Evolutionary conservation across 2,797 vertebrate genomes (phyloP).

Genomic region (Thaleichthys pacificus): DNA sequence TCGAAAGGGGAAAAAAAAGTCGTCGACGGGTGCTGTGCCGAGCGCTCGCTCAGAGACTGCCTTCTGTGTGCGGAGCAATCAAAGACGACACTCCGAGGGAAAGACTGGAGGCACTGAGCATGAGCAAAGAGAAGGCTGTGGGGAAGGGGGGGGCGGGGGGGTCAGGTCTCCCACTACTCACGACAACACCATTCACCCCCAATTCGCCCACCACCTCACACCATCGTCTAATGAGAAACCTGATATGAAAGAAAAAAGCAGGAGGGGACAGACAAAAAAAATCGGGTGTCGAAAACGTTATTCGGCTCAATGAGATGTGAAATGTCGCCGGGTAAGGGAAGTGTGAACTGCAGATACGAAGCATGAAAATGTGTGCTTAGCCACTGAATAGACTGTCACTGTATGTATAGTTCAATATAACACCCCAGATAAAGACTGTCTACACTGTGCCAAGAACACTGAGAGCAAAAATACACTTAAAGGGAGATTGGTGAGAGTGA

Average conservation of each 20-base stretch:
- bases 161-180: no score
- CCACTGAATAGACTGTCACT: not conserved
- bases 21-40: not conserved
- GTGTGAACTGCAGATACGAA: constrained; percentile 1
- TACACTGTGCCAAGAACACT: not conserved
- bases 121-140: not conserved
- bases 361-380: not conserved
- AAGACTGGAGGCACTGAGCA: constrained; percentile 5
- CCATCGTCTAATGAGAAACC: not conserved
- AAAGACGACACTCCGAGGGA: not conserved
- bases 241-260: not conserved
- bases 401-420: not conserved
- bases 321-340: not conserved
- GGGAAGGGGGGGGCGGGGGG: no score
- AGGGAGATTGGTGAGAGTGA: not conserved
- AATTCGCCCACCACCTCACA: not conserved
- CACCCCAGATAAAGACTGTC: constrained; percentile 6
- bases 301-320: constrained; percentile 18
- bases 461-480: constrained; percentile 1
- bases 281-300: not conserved
- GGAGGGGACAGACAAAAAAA: not conserved
- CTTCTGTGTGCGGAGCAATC: not conserved
- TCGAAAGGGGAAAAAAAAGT: not conserved
- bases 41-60: not conserved
- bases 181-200: not conserved